Base-by-base conservation (phyloP, 2,888 invertebrate species). In the Nephrocerus scutellatus region DNA sequence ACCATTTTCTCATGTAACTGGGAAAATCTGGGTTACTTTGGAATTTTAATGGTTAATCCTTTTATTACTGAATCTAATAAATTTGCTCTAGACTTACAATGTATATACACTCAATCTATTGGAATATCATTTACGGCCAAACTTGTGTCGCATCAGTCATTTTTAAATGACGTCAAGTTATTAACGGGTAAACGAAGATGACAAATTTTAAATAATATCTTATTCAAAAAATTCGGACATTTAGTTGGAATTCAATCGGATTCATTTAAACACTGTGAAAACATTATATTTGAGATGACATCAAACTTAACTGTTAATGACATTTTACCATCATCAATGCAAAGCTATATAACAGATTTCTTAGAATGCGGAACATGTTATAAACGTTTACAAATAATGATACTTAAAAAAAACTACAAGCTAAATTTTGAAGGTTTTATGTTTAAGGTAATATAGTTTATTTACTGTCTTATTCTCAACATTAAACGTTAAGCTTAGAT, bases 211-310 rank as follows among this genome's bases (percentile, higher is more conserved):
- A n/a, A n/a, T n/a, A n/a, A n/a, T n/a, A n/a, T n/a, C n/a, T n/a
- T n/a, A n/a, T n/a, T n/a, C n/a, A n/a, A n/a, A n/a, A n/a, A n/a
- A n/a, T n/a, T n/a, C n/a, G n/a, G n/a, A n/a, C n/a, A n/a, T n/a
- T 23, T 19, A 74, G 77, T 75, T 64, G 78, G 78, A 5, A 63
- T 78, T 44, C 74, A 74, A 57, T 76, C 78, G 34, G 71, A 59
- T 30, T 72, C 75, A 0, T 77, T 77, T 52, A 60, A 65, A 1
- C 71, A 66, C 46, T 68, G 63, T 33, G 56, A 66, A n/a, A 63
- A 68, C 21, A 54, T 63, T 3, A 57, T 65, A 25, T 75, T 78
- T 50, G 55, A 57, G 25, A 66, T 77, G 63, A 63, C 62, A 40
- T 60, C 69, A 0, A 58, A 69, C 36, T 55, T 75, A 30, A 68